Evolutionary conservation across 2,113 vertebrate genomes (phyloP).

Genomic region (Pholis gunnellus): DNA sequence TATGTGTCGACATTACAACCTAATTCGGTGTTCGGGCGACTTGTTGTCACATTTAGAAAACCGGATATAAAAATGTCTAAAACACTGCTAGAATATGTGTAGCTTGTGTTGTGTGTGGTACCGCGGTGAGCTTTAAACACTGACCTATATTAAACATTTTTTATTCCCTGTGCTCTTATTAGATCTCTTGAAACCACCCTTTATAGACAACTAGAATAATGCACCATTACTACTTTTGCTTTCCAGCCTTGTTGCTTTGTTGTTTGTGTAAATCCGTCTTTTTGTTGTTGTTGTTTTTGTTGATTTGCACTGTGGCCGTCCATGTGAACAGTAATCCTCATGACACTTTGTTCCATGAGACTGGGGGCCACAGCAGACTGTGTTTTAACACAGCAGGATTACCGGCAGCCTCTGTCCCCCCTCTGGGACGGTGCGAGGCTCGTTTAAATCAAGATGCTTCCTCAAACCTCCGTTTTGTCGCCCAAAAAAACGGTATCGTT

Average conservation of each 20-base stretch:
- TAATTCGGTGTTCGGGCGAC: background rate
- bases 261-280: slow-evolving; percentile 5
- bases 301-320: slow-evolving; percentile 3
- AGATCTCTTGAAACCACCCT: background rate
- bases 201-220: background rate
- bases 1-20: background rate
- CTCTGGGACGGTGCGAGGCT: background rate
- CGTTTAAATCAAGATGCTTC: background rate
- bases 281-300: slow-evolving; percentile 25
- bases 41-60: background rate
- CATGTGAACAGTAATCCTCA: slow-evolving; percentile 65
- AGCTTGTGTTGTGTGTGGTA: background rate
- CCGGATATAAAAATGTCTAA: background rate
- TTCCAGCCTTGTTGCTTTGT: slow-evolving; percentile 1
- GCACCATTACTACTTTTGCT: background rate
- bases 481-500: background rate
- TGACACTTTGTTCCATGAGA: slow-evolving; percentile 69
- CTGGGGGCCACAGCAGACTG: slow-evolving; percentile 52
- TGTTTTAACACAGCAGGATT: slow-evolving; percentile 68
- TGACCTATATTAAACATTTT: slow-evolving; percentile 7
- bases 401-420: slow-evolving; percentile 50
- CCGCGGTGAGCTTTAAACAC: background rate
- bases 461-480: background rate
- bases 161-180: background rate
- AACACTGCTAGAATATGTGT: background rate